Evolutionary conservation across 2,888 invertebrate species (phyloP).

Genomic region (Cataglyphis cursor): DNA sequence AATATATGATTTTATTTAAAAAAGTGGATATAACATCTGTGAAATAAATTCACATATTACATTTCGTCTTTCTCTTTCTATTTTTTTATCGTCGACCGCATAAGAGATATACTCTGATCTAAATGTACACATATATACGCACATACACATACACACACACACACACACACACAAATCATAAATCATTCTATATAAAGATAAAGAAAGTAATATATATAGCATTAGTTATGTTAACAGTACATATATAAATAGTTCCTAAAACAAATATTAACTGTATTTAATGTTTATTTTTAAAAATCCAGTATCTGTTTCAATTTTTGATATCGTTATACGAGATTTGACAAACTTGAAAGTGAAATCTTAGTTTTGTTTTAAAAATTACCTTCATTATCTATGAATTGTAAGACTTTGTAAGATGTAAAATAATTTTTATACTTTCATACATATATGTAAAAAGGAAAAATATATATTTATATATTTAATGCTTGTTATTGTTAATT

Average conservation of each 20-base stretch:
- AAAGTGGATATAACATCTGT: background rate
- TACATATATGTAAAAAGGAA: background rate
- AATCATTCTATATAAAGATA: background rate
- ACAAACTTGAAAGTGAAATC: background rate
- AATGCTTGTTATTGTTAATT: background rate
- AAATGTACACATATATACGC: background rate
- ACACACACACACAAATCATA: background rate
- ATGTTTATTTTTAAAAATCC: background rate
- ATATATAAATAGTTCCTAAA: background rate
- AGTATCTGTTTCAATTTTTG: slow-evolving; percentile 3
- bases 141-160: background rate
- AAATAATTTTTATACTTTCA: background rate
- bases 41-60: background rate
- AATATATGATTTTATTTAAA: background rate
- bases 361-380: slow-evolving; percentile 37
- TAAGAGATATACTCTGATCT: background rate
- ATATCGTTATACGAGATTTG: background rate
- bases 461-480: background rate
- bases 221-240: background rate
- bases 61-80: background rate
- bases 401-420: slow-evolving; percentile 3
- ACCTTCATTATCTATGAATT: slow-evolving; percentile 42
- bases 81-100: background rate
- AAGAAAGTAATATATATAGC: background rate
- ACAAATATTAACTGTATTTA: background rate